These are phyloP conservation scores for Indicator indicator DNA, from an alignment of 2,113 vertebrate genomes.

Conservation along the genomic window DNA sequence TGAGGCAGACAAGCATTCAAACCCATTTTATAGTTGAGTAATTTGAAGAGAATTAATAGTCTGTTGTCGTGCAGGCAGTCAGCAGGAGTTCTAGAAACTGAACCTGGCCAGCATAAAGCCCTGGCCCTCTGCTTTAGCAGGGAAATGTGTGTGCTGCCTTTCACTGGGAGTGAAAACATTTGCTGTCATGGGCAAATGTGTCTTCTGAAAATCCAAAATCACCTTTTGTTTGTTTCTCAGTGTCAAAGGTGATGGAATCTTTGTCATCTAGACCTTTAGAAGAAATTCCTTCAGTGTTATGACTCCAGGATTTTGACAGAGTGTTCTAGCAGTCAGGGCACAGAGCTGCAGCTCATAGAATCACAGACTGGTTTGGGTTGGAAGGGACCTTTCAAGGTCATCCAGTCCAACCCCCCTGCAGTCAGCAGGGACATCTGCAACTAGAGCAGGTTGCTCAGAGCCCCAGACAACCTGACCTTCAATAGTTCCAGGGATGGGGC, in stretches of 20 bases:
- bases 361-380: no score
- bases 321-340: not conserved
- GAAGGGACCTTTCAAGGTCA: no score
- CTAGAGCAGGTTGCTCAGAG: no score
- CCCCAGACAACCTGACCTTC: no score
- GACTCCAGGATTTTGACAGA: rapidly evolving
- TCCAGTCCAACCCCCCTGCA: no score
- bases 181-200: not conserved
- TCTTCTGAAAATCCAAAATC: not conserved
- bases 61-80: not conserved
- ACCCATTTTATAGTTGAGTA: slow-evolving; percentile 32
- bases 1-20: not conserved
- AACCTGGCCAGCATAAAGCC: not conserved
- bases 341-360: not conserved
- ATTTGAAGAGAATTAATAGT: slow-evolving; percentile 17
- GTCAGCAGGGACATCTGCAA: no score
- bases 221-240: not conserved
- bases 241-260: not conserved
- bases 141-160: not conserved
- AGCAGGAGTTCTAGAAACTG: slow-evolving; percentile 35
- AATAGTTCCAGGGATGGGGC: no score
- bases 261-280: not conserved
- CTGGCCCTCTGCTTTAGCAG: not conserved
- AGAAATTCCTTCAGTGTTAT: not conserved
- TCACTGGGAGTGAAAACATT: not conserved